Evolutionary conservation across 2,797 vertebrate species (phyloP), one percentile per base, ranked within the genome.

Genomic region (Falco berigora): DNA sequence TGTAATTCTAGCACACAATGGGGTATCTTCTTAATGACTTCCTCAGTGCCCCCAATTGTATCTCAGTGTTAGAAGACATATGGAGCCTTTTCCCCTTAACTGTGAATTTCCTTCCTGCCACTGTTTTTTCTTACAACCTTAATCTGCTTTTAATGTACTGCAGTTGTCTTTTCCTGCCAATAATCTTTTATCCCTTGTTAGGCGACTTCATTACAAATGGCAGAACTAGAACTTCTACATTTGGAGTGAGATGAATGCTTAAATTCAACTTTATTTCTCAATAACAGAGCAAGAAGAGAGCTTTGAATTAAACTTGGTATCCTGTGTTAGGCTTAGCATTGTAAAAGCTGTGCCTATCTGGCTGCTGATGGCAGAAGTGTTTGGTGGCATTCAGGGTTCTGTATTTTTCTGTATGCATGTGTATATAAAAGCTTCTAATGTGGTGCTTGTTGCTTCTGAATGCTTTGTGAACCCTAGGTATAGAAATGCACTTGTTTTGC

Each of bases 101-200:
- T 88, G 79, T 95, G 96, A 96, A 92, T 97, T 96, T 97, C 95
- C 87, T 96, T 97, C 86, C 95, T 96, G 96, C 67, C 96, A 94
- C 95, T 73, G 66, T 94, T 97, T 97, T 97, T 96, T 94, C 96
- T 95, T 96, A 95, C 96, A 97, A 96, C 96, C 93, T 97, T 98
- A 98, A 98, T 98, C 97, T 98, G 95, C 96, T 97, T 97, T 97
- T 97, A 98, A 98, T 98, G 98, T 94, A 96, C 96, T 96, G 91
- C 92, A 93, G 81, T 95, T 97, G 77, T 97, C 96, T 97, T 89
- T 94, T 96, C 82, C 88, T 91, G 94, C 96, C 96, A 97, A 94
- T 97, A 97, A 98, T 98, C 94, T 95, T 96, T 98, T 97, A 97
- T 96, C 96, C 97, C 97, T 97, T 96, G 97, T 98, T 98, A 98